A percentile compares a stretch with the other conserved stretches of the same genome.
Evolutionary conservation across 2,113 vertebrate genomes (phyloP).

Genomic region (Orcinus orca): DNA sequence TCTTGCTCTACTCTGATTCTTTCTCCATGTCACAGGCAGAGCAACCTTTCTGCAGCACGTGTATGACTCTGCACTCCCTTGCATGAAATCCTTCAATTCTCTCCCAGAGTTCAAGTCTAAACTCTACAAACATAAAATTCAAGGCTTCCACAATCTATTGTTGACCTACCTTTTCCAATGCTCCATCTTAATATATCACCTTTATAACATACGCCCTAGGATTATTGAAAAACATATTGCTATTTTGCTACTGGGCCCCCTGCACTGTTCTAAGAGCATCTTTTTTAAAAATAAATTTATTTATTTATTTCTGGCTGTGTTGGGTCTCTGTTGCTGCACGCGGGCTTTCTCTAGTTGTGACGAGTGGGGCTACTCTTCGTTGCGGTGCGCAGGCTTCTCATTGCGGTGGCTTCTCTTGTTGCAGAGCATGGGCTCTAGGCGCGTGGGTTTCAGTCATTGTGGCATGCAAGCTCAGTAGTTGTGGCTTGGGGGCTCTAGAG

Average conservation of each 20-base stretch:
- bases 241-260: not conserved
- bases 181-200: not conserved
- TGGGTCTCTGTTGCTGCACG: too few relatives aligned
- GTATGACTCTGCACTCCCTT: too few relatives aligned
- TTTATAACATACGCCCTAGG: not conserved
- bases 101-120: not conserved
- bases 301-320: too few relatives aligned
- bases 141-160: not conserved
- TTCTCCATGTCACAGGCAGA: not conserved
- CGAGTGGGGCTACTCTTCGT: too few relatives aligned
- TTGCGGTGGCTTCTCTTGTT: too few relatives aligned
- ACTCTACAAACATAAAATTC: not conserved
- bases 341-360: too few relatives aligned
- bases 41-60: not conserved
- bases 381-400: too few relatives aligned
- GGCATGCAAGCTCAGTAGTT: too few relatives aligned
- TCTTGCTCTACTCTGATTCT: not conserved
- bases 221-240: not conserved
- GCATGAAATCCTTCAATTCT: not conserved
- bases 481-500: too few relatives aligned
- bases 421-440: too few relatives aligned
- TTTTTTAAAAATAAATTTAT: too few relatives aligned
- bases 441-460: too few relatives aligned
- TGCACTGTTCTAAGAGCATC: not conserved
- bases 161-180: not conserved